A percentile compares a stretch with the other conserved stretches of the same genome.
phyloP scores from a whole-genome alignment of 2,113 vertebrate genomes.

The Salvelinus alpinus region DNA sequence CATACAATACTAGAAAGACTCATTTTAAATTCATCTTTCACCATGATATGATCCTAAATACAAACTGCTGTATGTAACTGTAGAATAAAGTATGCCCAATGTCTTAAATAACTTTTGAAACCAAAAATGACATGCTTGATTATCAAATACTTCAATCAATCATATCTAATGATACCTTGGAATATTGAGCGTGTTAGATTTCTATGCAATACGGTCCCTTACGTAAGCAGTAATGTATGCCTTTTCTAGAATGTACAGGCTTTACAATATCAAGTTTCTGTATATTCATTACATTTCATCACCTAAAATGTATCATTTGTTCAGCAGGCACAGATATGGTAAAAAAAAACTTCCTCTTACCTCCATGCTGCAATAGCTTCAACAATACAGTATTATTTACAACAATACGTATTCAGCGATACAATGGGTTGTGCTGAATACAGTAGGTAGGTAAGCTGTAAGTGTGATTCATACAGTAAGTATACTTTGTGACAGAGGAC shows the following conservation, averaged over 20 bases:
- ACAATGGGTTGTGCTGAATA: not conserved
- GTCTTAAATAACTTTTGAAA: not conserved
- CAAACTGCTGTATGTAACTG: not conserved
- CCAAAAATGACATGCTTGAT: conserved; percentile 27
- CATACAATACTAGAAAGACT: not conserved
- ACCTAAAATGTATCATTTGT: not conserved
- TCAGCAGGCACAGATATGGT: not conserved
- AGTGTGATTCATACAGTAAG: not conserved
- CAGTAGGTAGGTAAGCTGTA: not conserved
- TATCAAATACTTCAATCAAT: conserved; percentile 20
- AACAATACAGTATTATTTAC: not conserved
- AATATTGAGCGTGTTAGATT: not conserved
- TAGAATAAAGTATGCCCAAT: not conserved
- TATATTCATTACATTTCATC: not conserved
- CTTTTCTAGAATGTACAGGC: not conserved
- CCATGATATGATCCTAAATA: conserved; percentile 1
- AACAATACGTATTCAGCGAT: not conserved
- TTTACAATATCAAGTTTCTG: not conserved
- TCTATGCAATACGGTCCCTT: not conserved
- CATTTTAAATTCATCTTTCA: not conserved
- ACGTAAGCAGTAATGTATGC: not conserved
- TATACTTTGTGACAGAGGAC: not conserved
- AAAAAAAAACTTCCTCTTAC: not conserved
- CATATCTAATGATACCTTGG: not conserved
- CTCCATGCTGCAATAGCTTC: not conserved